A percentile compares a stretch with the other conserved stretches of the same genome.
phyloP scores from a whole-genome alignment of 2,888 invertebrate species.

The Plagiodera versicolora region DNA sequence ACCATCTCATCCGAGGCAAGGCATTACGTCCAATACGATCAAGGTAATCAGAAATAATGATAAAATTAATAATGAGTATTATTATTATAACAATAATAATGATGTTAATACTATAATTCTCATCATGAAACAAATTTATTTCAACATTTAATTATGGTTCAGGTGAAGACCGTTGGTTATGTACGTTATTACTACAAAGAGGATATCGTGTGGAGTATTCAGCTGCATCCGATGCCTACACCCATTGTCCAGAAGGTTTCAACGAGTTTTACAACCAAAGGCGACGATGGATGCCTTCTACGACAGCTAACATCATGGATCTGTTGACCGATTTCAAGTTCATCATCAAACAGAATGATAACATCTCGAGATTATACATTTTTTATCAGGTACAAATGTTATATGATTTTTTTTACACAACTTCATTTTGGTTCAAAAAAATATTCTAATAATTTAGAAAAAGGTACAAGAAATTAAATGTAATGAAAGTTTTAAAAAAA shows the following conservation, averaged over 20 bases:
- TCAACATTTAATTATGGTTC: conserved; percentile 6
- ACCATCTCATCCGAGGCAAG: conserved; percentile 74
- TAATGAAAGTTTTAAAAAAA: too few species aligned
- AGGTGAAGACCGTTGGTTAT: conserved; percentile 96
- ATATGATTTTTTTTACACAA: too few species aligned
- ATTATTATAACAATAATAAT: too few species aligned
- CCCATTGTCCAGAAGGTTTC: conserved; percentile 91
- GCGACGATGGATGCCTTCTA: conserved; percentile 94
- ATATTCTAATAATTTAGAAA: too few species aligned
- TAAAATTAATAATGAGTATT: too few species aligned
- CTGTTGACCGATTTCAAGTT: conserved; percentile 75
- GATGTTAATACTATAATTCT: too few species aligned
- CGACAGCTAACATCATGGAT: conserved; percentile 93
- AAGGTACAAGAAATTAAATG: too few species aligned
- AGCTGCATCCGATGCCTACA: conserved; percentile 93
- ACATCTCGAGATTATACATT: conserved; percentile 82
- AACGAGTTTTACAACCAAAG: conserved; percentile 94
- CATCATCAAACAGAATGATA: conserved; percentile 83
- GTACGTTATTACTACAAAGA: conserved; percentile 86
- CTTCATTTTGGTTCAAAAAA: too few species aligned
- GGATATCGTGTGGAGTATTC: conserved; percentile 93
- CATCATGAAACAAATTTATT: too few species aligned
- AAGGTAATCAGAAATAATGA: too few species aligned
- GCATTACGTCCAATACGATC: conserved; percentile 91
- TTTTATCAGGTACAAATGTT: conserved; percentile 62